Evolutionary conservation across 1,140 invertebrate genomes (phyloP), one percentile per base, ranked within the genome.

Genomic region (Physella acuta): DNA sequence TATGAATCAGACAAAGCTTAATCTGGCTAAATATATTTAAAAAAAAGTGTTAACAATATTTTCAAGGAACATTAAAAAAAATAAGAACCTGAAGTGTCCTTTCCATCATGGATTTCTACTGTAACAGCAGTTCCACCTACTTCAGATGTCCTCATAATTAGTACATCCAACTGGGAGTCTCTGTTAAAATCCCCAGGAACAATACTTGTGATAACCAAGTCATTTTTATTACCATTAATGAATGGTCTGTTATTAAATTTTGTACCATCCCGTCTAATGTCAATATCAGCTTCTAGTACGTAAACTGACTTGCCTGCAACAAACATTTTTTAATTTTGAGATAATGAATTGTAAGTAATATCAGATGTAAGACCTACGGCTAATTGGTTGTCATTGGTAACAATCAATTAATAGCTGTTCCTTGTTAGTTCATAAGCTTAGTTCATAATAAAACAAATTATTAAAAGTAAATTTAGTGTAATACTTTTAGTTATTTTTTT

Each of bases 111-210:
- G 71, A 85, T 77, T n/a, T 77, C 53, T 17, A 83, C 78, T 68
- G 78, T 74, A 58, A 82, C 72, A n/a, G 28, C 34, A 0, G 16
- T 61, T 3, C 62, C 53, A n/a, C 33, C 53, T 24, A 33, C 36
- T 31, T 26, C 52, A 34, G 51, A 52, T 58, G 71, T 76, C 28
- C 55, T 55, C 36, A 74, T 78, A 0, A 97, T 87, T 58, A 97
- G 78, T 17, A 97, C 87, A 85, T 98, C 95, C 93, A 98, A 94
- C 51, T 93, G 89, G 3, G 93, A 92, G 87, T 98, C 94, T 0
- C 95, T 95, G 87, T 96, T 92, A 83, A 93, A 98, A 82, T 98
- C 95, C 0, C 93, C 94, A 30, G 95, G 94, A 1, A 95, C 91
- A 5, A 97, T 89, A 74, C 84, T 85, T 14, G 80, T 76, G 33